These are phyloP conservation scores for Himalopsyche japonica DNA, from an alignment of 2,888 invertebrate species.

Conservation along the genomic window DNA sequence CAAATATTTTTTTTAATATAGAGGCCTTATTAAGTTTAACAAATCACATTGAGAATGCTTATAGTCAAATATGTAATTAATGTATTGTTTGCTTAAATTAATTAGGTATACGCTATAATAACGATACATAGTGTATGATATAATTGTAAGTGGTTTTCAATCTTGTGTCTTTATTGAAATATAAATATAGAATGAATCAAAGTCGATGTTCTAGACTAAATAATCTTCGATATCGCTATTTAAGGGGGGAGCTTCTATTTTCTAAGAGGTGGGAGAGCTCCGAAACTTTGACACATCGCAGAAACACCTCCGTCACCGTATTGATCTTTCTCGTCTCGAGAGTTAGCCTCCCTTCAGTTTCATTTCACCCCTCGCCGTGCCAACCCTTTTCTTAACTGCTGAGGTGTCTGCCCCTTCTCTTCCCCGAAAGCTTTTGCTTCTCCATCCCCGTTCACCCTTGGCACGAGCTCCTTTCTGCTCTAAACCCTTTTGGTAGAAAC, in stretches of 20 bases:
- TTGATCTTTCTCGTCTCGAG: slow-evolving; percentile 33
- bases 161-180: too few relatives aligned
- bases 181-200: too few relatives aligned
- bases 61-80: too few relatives aligned
- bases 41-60: too few relatives aligned
- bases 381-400: background rate
- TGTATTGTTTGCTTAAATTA: too few relatives aligned
- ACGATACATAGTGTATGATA: too few relatives aligned
- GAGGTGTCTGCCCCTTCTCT: background rate
- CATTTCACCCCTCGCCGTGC: background rate
- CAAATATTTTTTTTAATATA: too few relatives aligned
- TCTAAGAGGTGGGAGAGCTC: background rate
- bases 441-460: background rate
- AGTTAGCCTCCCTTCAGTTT: background rate
- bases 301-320: slow-evolving; percentile 23
- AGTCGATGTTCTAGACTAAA: too few relatives aligned
- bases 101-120: too few relatives aligned
- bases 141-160: too few relatives aligned
- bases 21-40: too few relatives aligned
- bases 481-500: background rate
- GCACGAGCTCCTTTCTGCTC: background rate
- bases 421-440: background rate
- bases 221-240: background rate
- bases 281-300: background rate
- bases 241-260: background rate